These are phyloP conservation scores for Trematomus bernacchii DNA, from an alignment of 2,797 vertebrate genomes.

Conservation along the genomic window DNA sequence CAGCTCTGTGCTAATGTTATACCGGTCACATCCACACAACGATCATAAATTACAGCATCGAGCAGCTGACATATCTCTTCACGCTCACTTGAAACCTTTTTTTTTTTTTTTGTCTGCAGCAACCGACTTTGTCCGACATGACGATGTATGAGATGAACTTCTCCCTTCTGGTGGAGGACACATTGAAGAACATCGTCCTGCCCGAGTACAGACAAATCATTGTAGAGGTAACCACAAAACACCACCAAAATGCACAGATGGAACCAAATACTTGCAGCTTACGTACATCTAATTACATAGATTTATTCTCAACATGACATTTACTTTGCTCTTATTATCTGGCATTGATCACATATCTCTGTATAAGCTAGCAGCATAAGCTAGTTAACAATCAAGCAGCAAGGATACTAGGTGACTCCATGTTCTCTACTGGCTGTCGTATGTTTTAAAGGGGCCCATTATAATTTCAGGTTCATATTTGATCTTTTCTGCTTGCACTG, in stretches of 20 bases:
- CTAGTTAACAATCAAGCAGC: neutral
- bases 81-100: neutral
- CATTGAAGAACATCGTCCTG: slow-evolving; percentile 92
- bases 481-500: no score
- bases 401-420: neutral
- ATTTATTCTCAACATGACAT: slow-evolving; percentile 5
- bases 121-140: slow-evolving; percentile 99
- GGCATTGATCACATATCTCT: neutral
- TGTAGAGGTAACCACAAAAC: slow-evolving; percentile 89
- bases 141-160: slow-evolving; percentile 99
- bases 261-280: neutral
- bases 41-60: neutral
- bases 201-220: slow-evolving; percentile 96
- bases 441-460: neutral
- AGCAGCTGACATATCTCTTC: neutral
- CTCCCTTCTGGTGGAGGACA: slow-evolving; percentile 97
- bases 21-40: neutral
- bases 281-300: neutral
- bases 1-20: neutral
- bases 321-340: neutral
- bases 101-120: slow-evolving; percentile 78
- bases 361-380: neutral
- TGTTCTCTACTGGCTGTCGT: neutral
- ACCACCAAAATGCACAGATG: neutral
- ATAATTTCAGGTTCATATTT: no score